phyloP scores from a whole-genome alignment of 2,888 invertebrate species.

The Stenurella melanura region DNA sequence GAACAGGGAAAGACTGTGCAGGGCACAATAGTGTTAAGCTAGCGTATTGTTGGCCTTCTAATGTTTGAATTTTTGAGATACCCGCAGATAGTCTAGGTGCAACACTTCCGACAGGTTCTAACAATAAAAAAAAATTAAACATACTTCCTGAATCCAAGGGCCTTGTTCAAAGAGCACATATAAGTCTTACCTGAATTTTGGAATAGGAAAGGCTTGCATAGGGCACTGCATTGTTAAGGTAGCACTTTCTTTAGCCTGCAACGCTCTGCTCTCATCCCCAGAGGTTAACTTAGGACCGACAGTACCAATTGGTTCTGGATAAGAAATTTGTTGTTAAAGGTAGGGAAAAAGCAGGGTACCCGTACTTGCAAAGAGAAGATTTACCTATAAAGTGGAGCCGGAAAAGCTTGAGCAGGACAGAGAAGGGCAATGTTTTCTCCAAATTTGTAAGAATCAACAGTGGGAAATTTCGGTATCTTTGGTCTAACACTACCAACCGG shows the following conservation, averaged over 20 bases:
- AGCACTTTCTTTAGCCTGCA: constrained; percentile 60
- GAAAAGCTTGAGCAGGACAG: constrained; percentile 80
- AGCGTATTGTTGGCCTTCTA: constrained; percentile 52
- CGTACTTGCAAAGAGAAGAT: constrained; percentile 74
- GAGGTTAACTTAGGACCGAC: constrained; percentile 79
- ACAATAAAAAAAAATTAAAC: constrained; percentile 47
- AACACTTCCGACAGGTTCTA: constrained; percentile 77
- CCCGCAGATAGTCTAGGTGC: constrained; percentile 73
- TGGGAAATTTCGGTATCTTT: constrained; percentile 69
- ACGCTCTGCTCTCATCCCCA: constrained; percentile 66
- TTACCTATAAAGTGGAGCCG: constrained; percentile 76
- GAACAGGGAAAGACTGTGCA: constrained; percentile 81
- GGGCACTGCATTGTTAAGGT: constrained; percentile 78
- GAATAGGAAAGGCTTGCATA: constrained; percentile 83
- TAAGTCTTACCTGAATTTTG: constrained; percentile 79
- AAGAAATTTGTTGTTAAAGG: constrained; percentile 32
- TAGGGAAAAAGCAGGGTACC: constrained; percentile 26
- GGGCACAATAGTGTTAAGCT: constrained; percentile 78
- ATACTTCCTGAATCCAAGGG: background rate
- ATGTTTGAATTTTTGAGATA: constrained; percentile 64
- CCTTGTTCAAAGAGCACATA: background rate
- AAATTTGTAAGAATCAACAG: constrained; percentile 62
- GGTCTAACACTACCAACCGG: constrained; percentile 74
- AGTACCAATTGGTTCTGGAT: constrained; percentile 85
- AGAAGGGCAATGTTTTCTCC: constrained; percentile 73